These are phyloP conservation scores for Dicyrtomina minuta DNA, from an alignment of 2,888 invertebrate genomes.

Conservation along the genomic window DNA sequence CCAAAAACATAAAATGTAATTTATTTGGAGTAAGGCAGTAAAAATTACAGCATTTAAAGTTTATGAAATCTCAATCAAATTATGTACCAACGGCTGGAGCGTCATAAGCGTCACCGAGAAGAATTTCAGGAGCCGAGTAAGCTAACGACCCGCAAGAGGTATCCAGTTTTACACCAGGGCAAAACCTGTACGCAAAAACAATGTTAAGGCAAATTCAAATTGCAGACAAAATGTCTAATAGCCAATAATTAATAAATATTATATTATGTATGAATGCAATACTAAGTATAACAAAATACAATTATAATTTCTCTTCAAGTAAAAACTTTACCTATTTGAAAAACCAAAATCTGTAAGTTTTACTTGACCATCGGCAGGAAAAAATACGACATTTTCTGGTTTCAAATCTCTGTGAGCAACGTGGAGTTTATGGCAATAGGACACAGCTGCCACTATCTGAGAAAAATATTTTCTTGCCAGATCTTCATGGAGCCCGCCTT, in stretches of 20 bases:
- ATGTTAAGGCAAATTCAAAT: background rate
- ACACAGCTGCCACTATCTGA: conserved; percentile 95
- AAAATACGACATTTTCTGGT: conserved; percentile 99
- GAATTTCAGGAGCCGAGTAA: conserved; percentile 98
- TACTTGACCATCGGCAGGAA: conserved; percentile 76
- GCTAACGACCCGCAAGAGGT: conserved; percentile 98
- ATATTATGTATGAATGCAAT: no score
- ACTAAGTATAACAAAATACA: no score
- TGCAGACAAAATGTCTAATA: background rate
- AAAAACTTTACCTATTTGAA: conserved; percentile 82
- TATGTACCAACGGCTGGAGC: conserved; percentile 89
- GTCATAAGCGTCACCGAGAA: conserved; percentile 97
- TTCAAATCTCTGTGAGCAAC: conserved; percentile 91
- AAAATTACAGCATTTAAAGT: background rate
- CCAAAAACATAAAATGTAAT: background rate
- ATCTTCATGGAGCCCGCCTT: conserved; percentile 76
- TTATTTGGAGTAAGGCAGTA: background rate
- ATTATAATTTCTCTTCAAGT: no score
- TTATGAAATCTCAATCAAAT: background rate
- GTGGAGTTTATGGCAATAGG: conserved; percentile 88
- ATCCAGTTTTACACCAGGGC: conserved; percentile 93
- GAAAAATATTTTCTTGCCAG: conserved; percentile 89
- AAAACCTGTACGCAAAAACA: conserved; percentile 63
- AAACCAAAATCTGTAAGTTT: conserved; percentile 98
- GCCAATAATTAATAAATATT: background rate